phyloP scores from a whole-genome alignment of 2,888 invertebrate species.

The Mythimna vitellina region DNA sequence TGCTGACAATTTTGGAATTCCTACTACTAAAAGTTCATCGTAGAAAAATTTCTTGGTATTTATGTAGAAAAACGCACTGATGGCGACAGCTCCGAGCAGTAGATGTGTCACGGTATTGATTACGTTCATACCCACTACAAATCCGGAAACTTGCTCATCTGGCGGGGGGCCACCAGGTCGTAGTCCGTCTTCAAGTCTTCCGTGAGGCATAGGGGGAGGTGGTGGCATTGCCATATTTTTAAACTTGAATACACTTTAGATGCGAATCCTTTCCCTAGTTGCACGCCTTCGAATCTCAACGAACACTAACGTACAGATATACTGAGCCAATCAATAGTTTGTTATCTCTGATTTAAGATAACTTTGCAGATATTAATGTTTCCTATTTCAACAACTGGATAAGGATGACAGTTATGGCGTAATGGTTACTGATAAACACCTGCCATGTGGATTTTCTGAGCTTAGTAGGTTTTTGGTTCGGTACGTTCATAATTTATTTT shows the following conservation, averaged over 20 bases:
- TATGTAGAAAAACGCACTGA: constrained; percentile 65
- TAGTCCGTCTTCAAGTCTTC: constrained; percentile 53
- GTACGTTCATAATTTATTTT: not conserved
- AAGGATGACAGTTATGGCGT: constrained; percentile 41
- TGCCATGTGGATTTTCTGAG: not conserved
- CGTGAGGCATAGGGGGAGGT: constrained; percentile 46
- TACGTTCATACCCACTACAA: constrained; percentile 66
- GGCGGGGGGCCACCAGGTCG: constrained; percentile 15
- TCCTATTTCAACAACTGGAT: constrained; percentile 35
- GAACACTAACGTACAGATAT: constrained; percentile 15
- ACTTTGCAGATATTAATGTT: constrained; percentile 36
- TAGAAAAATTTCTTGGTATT: constrained; percentile 19
- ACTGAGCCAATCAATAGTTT: constrained; percentile 19
- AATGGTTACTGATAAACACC: constrained; percentile 24
- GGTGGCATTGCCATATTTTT: constrained; percentile 55
- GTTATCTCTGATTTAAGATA: constrained; percentile 51
- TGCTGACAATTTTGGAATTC: constrained; percentile 44
- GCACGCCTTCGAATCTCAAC: constrained; percentile 11
- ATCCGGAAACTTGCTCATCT: constrained; percentile 29
- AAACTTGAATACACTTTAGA: not conserved
- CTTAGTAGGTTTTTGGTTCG: not conserved
- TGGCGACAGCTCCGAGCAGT: constrained; percentile 69
- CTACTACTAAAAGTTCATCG: not conserved
- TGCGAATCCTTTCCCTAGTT: not conserved
- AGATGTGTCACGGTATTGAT: constrained; percentile 70